A percentile compares a stretch with the other conserved stretches of the same genome.
Conservation (phyloP, 92 coral and sea anemone species). For the Phymanthus crucifer region DNA sequence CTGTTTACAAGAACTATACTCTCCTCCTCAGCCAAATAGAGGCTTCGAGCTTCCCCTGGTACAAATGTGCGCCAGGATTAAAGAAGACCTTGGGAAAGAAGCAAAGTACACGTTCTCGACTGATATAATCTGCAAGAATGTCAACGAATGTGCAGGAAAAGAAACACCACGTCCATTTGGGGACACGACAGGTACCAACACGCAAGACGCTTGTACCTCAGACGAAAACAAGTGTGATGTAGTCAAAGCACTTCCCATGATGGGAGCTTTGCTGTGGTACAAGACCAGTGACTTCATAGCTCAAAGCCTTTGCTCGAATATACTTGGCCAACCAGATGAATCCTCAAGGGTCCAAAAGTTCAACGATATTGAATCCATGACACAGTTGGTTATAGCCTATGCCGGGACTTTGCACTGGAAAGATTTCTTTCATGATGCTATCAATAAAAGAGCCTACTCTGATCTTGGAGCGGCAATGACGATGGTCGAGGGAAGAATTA, state of each 20-base stretch:
- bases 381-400: conserved; percentile 28
- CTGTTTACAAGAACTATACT: background rate
- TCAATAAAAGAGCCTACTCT: conserved; percentile 42
- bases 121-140: conserved; percentile 36
- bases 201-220: conserved; percentile 39
- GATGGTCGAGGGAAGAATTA: conserved; percentile 29
- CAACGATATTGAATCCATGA: conserved; percentile 32
- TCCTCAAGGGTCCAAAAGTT: background rate
- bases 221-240: conserved; percentile 45
- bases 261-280: no score
- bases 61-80: conserved; percentile 19
- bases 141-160: conserved; percentile 23
- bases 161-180: conserved; percentile 32
- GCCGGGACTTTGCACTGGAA: conserved; percentile 49
- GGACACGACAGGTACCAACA: conserved; percentile 33
- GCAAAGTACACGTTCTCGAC: conserved; percentile 27
- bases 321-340: conserved; percentile 22
- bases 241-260: no score
- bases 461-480: conserved; percentile 31
- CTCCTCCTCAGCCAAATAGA: conserved; percentile 13
- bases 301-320: conserved; percentile 46
- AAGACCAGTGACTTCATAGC: no score
- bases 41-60: conserved; percentile 24
- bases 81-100: conserved; percentile 15
- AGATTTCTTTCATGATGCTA: conserved; percentile 42